These are phyloP conservation scores for Hipparchia semele DNA, from an alignment of 2,888 invertebrate genomes.

Conservation along the genomic window DNA sequence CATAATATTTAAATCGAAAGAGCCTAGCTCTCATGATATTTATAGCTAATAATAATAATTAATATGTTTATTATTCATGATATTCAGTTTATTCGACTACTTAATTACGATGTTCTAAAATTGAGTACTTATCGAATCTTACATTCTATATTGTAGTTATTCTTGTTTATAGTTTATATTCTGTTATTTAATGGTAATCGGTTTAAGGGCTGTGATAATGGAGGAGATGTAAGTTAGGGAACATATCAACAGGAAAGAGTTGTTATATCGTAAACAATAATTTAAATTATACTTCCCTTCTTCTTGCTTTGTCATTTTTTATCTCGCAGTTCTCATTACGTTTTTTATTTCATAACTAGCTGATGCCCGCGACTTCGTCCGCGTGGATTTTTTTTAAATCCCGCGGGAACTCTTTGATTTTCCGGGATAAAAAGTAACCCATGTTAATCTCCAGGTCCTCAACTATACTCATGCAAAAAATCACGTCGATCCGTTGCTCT, in stretches of 20 bases:
- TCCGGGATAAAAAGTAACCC: too few relatives aligned
- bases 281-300: conserved; percentile 6
- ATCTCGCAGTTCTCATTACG: not conserved
- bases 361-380: too few relatives aligned
- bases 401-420: too few relatives aligned
- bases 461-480: too few relatives aligned
- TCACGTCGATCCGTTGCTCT: too few relatives aligned
- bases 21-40: conserved; percentile 38
- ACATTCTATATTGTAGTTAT: conserved; percentile 50
- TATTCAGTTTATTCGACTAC: conserved; percentile 47
- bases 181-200: conserved; percentile 68
- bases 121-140: conserved; percentile 60
- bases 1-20: conserved; percentile 37
- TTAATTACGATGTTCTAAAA: conserved; percentile 19
- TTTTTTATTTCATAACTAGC: not conserved
- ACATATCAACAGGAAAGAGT: conserved; percentile 55
- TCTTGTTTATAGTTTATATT: conserved; percentile 65
- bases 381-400: too few relatives aligned
- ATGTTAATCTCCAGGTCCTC: too few relatives aligned
- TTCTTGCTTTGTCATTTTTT: not conserved
- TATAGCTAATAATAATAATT: conserved; percentile 28
- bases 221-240: conserved; percentile 68
- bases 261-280: conserved; percentile 24
- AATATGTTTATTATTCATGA: conserved; percentile 35
- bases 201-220: conserved; percentile 77